Conservation (phyloP, 2,113 vertebrate species). For the Sterrhoptilus dennistouni region DNA sequence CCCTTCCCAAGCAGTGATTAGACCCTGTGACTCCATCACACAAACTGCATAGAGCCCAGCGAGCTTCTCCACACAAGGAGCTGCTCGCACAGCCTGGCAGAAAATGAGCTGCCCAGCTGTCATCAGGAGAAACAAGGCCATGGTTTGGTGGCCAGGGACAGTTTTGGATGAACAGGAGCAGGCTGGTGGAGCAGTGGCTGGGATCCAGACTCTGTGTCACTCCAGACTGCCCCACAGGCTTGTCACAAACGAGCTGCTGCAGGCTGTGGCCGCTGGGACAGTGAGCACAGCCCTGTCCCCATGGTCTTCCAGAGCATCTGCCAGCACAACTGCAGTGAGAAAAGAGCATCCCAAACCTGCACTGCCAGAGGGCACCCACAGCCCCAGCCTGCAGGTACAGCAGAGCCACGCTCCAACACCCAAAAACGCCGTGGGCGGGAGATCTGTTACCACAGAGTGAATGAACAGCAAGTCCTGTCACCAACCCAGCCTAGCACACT, state of each 20-base stretch:
- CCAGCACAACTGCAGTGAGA: rapidly evolving
- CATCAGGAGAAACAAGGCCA: background rate
- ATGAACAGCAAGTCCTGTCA: background rate
- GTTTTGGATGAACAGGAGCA: background rate
- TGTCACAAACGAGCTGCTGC: background rate
- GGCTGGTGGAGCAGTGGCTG: background rate
- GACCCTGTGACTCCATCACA: background rate
- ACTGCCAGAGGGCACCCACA: rapidly evolving
- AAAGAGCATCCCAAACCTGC: background rate
- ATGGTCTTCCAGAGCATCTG: background rate
- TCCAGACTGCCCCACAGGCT: rapidly evolving
- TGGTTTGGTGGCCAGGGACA: background rate
- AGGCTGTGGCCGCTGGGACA: background rate
- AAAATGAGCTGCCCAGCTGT: background rate
- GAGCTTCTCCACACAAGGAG: background rate
- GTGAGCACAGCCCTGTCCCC: background rate
- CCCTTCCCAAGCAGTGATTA: background rate
- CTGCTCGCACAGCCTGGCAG: background rate
- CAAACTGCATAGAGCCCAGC: rapidly evolving
- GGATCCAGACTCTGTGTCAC: background rate
- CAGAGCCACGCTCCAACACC: background rate
- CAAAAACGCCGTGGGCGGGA: background rate
- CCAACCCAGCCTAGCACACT: background rate
- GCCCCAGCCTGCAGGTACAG: background rate
- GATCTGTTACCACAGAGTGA: background rate